phyloP scores from a whole-genome alignment of 2,113 vertebrate species.

The Cricetomys ansorgei region DNA sequence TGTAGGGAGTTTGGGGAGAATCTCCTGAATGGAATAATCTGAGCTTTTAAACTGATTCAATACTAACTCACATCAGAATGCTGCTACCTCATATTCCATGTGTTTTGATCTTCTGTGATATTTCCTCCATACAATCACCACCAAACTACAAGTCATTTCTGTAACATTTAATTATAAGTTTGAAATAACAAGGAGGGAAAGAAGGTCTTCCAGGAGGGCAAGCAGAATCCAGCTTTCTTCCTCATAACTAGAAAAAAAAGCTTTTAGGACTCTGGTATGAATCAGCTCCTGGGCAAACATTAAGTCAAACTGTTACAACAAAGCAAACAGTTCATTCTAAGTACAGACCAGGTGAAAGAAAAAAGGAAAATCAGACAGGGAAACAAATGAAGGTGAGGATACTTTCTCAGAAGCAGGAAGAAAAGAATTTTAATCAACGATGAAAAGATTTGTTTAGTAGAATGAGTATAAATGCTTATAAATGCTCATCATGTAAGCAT shows the following conservation, averaged over 20 bases:
- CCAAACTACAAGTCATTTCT: not conserved
- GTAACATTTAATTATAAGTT: not conserved
- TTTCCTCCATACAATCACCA: not conserved
- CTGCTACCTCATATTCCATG: not conserved
- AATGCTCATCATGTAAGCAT: conserved; percentile 48
- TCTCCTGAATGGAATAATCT: not conserved
- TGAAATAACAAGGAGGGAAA: not conserved
- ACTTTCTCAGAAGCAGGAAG: not conserved
- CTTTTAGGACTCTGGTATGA: too few species aligned
- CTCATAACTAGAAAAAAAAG: not conserved
- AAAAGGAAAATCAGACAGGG: not conserved
- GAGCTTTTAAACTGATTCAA: not conserved
- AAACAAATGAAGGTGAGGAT: not conserved
- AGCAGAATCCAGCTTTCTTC: not conserved
- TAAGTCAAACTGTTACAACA: not conserved
- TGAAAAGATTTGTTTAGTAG: not conserved
- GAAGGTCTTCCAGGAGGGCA: not conserved
- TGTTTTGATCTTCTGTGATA: not conserved
- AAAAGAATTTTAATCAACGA: not conserved
- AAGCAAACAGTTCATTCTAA: not conserved
- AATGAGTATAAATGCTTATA: not conserved
- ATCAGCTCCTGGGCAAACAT: not conserved
- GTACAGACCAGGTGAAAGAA: not conserved
- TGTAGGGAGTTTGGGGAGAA: not conserved
- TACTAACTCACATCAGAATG: not conserved